Evolutionary conservation across 2,113 vertebrate species (phyloP).

Genomic region (Hippocampus comes): DNA sequence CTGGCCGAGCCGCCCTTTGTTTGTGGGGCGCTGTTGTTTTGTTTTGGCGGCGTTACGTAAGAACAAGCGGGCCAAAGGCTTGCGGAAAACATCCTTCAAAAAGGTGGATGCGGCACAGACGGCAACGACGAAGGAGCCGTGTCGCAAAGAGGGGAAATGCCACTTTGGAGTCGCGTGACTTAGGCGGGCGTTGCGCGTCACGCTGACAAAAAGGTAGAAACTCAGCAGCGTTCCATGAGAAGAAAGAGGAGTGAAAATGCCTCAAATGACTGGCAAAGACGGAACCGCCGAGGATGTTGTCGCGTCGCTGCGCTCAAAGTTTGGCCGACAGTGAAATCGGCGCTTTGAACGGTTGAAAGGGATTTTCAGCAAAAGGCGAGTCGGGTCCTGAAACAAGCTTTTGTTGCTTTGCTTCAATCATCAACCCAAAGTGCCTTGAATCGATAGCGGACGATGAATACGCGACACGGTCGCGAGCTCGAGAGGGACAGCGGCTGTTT

Average conservation of each 20-base stretch:
- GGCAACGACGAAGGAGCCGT: neutral
- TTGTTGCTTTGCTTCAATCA: no score
- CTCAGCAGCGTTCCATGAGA: neutral
- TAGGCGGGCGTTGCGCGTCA: no score
- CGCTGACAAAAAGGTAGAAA: neutral
- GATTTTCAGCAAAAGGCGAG: no score
- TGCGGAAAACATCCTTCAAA: constrained; percentile 35
- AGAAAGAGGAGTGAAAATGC: neutral
- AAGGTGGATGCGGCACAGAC: constrained; percentile 11
- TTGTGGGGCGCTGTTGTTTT: constrained; percentile 10
- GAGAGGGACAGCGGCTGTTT: no score
- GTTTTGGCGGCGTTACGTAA: constrained; percentile 32
- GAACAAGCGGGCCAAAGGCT: neutral
- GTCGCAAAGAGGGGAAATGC: neutral
- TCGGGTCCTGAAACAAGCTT: no score
- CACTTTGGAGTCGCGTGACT: neutral
- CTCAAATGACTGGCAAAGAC: neutral
- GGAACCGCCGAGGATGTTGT: no score
- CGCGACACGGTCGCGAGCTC: no score
- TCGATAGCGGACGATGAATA: no score
- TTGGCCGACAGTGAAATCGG: no score
- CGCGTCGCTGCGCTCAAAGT: no score
- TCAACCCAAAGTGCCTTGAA: no score
- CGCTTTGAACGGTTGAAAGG: no score
- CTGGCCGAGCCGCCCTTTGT: neutral